phyloP scores from a whole-genome alignment of 35 echinoderm and acorn worm species.

The Apostichopus parvimensis region DNA sequence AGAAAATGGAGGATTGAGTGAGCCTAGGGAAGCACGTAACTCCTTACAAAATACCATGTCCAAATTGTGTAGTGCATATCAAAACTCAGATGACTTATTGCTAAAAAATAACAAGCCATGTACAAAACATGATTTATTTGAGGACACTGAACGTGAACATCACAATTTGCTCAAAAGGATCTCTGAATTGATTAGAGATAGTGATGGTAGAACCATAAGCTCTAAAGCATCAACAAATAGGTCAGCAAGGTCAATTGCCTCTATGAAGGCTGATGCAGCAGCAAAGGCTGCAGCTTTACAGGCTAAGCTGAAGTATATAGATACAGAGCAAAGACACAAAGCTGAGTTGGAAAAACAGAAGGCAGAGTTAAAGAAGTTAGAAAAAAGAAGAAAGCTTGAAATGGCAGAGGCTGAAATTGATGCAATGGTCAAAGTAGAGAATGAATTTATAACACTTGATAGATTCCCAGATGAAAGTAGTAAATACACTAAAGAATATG shows the following conservation, averaged over 20 bases:
- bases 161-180: slow-evolving; percentile 7
- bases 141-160: slow-evolving; percentile 16
- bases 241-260: neutral
- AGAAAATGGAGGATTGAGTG: neutral
- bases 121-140: neutral
- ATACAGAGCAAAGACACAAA: no score
- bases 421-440: neutral
- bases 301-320: neutral
- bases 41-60: neutral
- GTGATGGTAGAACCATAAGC: neutral
- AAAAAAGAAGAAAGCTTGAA: neutral
- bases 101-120: neutral
- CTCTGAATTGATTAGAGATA: slow-evolving; percentile 22
- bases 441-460: neutral
- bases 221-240: neutral
- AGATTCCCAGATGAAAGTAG: neutral
- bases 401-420: neutral
- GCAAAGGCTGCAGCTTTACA: slow-evolving; percentile 4
- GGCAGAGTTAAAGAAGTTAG: no score
- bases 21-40: neutral
- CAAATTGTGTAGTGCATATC: neutral
- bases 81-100: neutral
- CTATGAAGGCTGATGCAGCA: neutral
- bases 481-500: neutral
- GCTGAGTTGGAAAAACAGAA: no score